phyloP scores from a whole-genome alignment of 2,888 invertebrate species.

The Protonemura montana region DNA sequence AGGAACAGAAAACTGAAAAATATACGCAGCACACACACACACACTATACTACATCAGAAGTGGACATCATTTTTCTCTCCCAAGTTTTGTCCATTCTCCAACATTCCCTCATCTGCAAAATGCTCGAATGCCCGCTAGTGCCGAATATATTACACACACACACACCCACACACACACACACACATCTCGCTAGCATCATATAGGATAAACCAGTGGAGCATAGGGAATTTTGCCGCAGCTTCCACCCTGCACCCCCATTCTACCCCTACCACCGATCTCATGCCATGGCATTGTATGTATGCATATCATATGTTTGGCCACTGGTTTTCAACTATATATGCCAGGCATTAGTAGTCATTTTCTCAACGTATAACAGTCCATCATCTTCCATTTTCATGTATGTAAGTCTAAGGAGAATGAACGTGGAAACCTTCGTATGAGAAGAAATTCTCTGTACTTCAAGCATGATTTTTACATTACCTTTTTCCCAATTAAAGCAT shows the following conservation, averaged over 20 bases:
- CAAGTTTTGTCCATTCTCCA: background rate
- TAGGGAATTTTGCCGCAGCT: slow-evolving; percentile 44
- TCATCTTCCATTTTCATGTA: slow-evolving; percentile 38
- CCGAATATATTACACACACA: background rate
- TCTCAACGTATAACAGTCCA: slow-evolving; percentile 42
- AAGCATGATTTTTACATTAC: background rate
- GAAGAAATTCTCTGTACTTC: background rate
- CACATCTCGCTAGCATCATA: background rate
- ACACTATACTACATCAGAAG: background rate
- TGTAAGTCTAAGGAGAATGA: slow-evolving; percentile 12
- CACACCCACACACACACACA: background rate
- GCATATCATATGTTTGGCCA: slow-evolving; percentile 39
- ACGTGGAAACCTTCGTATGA: background rate
- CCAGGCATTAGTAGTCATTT: slow-evolving; percentile 39
- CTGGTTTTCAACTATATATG: background rate
- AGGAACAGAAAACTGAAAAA: background rate
- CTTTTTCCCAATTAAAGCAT: background rate
- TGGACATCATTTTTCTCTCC: slow-evolving; percentile 1
- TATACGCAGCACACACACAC: background rate
- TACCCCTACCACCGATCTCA: background rate
- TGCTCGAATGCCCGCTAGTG: background rate
- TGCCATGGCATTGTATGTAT: slow-evolving; percentile 19
- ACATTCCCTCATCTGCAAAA: background rate
- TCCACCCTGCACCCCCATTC: background rate
- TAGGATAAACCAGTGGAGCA: slow-evolving; percentile 40